Conservation (phyloP, 2,888 invertebrate genomes). For the Eustalomyia histrio region DNA sequence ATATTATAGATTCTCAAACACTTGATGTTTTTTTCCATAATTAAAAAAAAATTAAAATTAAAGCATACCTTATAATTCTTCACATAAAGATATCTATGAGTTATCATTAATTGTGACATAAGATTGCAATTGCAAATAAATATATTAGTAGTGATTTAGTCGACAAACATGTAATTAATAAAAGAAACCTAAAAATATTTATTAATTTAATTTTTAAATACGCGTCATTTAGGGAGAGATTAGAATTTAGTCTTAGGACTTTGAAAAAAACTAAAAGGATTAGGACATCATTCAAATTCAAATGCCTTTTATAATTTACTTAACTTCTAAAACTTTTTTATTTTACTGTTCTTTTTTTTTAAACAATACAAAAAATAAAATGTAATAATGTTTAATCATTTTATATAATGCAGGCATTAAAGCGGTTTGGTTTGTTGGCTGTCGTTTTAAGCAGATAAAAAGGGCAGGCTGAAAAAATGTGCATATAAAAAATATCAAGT, state of each 20-base stretch:
- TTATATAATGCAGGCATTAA: conserved; percentile 74
- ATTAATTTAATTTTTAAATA: neutral
- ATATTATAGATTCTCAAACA: conserved; percentile 15
- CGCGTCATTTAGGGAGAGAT: neutral
- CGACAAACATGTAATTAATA: neutral
- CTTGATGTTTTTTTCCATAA: neutral
- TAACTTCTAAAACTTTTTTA: conserved; percentile 29
- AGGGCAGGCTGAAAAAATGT: conserved; percentile 65
- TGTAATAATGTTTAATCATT: conserved; percentile 71
- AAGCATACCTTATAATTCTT: conserved; percentile 16
- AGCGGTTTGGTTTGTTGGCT: conserved; percentile 67
- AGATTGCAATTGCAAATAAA: conserved; percentile 31
- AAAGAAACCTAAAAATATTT: neutral
- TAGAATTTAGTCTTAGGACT: conserved; percentile 36
- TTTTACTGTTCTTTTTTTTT: conserved; percentile 49
- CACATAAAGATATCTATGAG: neutral
- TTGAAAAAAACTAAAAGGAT: neutral
- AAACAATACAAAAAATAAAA: conserved; percentile 19
- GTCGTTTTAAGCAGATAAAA: conserved; percentile 67
- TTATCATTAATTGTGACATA: neutral
- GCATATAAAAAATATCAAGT: conserved; percentile 54
- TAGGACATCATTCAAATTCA: conserved; percentile 1
- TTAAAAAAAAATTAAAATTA: neutral
- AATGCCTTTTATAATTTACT: conserved; percentile 46
- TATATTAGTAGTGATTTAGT: conserved; percentile 7